Evolutionary conservation across 1,140 invertebrate genomes (phyloP).

Genomic region (Lineus longissimus): DNA sequence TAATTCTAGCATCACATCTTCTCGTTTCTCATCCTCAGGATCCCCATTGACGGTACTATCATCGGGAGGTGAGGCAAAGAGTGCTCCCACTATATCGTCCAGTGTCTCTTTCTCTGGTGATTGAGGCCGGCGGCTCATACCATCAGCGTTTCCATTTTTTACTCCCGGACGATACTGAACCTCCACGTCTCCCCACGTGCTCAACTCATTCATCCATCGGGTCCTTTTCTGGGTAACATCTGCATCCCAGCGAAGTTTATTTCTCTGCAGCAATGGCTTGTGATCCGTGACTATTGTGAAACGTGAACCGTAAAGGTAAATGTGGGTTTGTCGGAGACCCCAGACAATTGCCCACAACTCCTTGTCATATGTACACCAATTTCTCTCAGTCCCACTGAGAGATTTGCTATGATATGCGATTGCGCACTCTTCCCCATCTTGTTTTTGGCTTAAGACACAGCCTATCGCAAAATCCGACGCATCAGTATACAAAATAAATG

Average conservation of each 20-base stretch:
- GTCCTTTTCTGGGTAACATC: conserved; percentile 7
- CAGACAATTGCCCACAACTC: conserved; percentile 19
- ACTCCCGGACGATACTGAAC: not conserved
- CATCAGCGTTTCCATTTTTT: conserved; percentile 9
- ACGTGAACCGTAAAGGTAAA: conserved; percentile 18
- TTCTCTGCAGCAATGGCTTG: conserved; percentile 1
- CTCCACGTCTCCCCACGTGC: conserved; percentile 1
- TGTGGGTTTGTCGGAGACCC: conserved; percentile 14
- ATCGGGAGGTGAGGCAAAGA: too few species aligned
- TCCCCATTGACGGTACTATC: too few species aligned
- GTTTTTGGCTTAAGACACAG: conserved; percentile 1
- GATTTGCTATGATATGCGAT: conserved; percentile 24
- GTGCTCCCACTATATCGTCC: too few species aligned
- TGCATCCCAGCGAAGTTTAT: not conserved
- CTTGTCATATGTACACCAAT: conserved; percentile 16
- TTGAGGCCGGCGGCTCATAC: not conserved
- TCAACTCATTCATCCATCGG: not conserved
- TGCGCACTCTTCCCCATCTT: conserved; percentile 22
- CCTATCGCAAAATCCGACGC: not conserved
- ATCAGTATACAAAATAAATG: conserved; percentile 19
- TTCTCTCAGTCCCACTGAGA: conserved; percentile 17
- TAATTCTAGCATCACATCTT: too few species aligned
- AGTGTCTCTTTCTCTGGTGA: not conserved
- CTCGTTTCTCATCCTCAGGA: too few species aligned
- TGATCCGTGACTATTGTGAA: conserved; percentile 19